Percentiles rank a stretch among this genome's conserved stretches.
These are phyloP conservation scores for Cryptoblepharus egeriae DNA, from an alignment of 2,797 vertebrate genomes.

Conservation along the genomic window DNA sequence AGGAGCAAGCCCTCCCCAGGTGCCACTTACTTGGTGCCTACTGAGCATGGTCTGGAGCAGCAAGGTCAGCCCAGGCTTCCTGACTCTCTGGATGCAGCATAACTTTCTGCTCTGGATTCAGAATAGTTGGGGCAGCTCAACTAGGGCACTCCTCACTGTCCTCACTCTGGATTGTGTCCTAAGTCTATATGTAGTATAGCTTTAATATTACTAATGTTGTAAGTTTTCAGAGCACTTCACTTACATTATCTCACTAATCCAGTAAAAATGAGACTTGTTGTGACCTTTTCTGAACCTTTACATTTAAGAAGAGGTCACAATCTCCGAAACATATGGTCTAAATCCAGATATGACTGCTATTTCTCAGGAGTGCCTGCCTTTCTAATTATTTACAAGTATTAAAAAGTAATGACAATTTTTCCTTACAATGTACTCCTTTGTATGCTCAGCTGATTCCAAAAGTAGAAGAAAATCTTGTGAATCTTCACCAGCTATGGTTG, in stretches of 20 bases:
- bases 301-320: neutral
- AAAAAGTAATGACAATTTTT: neutral
- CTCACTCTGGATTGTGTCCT: too few species aligned
- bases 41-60: too few species aligned
- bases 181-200: too few species aligned
- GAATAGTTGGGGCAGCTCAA: too few species aligned
- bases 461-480: neutral
- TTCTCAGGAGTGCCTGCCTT: neutral
- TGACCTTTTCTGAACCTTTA: neutral
- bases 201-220: too few species aligned
- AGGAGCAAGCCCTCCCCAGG: too few species aligned
- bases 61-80: too few species aligned
- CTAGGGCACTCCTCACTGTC: too few species aligned
- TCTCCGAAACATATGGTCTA: neutral
- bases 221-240: too few species aligned
- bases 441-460: neutral
- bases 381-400: neutral
- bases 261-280: neutral
- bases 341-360: neutral
- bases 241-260: neutral
- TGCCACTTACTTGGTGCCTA: too few species aligned
- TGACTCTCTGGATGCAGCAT: too few species aligned
- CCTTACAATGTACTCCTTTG: neutral
- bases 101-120: too few species aligned
- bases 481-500: neutral